A percentile compares a stretch with the other conserved stretches of the same genome.
phyloP scores from a whole-genome alignment of 2,888 invertebrate genomes.

The Magallana nippona region DNA sequence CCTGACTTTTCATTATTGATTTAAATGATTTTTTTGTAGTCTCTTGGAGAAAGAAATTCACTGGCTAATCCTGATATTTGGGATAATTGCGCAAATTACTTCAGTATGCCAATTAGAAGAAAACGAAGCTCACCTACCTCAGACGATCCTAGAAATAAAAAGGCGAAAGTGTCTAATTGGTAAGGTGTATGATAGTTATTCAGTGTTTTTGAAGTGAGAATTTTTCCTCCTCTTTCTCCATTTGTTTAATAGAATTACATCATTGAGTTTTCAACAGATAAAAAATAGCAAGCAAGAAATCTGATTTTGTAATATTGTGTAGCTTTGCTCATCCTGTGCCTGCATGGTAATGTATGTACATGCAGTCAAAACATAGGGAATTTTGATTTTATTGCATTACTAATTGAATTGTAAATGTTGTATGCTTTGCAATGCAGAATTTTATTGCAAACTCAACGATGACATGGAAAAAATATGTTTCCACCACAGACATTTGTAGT shows the following conservation, averaged over 20 bases:
- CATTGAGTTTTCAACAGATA: no score
- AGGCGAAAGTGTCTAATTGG: conserved; percentile 62
- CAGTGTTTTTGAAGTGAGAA: background rate
- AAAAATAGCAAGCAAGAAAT: background rate
- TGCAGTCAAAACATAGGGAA: background rate
- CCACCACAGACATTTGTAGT: no score
- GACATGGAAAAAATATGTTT: no score
- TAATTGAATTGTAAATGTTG: no score
- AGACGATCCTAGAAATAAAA: conserved; percentile 66
- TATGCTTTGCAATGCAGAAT: no score
- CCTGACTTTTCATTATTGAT: background rate
- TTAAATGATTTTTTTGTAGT: background rate
- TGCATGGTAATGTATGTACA: background rate
- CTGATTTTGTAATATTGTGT: background rate
- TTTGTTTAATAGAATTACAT: background rate
- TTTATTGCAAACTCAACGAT: no score
- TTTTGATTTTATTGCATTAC: no score
- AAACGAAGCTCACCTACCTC: conserved; percentile 68
- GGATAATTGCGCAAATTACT: conserved; percentile 45
- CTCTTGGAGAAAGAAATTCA: conserved; percentile 8
- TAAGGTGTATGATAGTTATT: background rate
- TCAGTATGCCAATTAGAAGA: conserved; percentile 68
- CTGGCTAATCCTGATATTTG: conserved; percentile 2
- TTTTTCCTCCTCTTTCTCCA: background rate
- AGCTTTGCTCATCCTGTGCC: background rate